Conservation (phyloP, 1,140 invertebrate genomes). For the Gryllus bimaculatus region DNA sequence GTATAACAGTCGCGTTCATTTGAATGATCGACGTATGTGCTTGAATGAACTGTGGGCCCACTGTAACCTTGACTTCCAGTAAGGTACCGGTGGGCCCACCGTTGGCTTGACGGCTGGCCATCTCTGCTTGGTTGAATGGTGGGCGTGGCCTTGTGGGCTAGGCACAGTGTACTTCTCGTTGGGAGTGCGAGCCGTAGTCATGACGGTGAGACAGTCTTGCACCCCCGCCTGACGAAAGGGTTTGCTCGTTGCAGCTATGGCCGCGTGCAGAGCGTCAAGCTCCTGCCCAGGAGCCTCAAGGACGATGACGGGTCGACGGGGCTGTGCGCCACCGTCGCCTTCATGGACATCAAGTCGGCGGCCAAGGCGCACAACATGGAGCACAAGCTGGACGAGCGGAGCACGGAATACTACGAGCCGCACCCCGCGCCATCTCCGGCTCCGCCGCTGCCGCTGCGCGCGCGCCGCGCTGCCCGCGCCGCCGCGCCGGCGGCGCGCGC, state of each 20-base stretch:
- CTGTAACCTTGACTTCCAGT: no score
- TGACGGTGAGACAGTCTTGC: no score
- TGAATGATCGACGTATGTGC: no score
- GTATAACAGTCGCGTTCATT: no score
- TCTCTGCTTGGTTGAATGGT: no score
- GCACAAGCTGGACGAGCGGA: conserved; percentile 77
- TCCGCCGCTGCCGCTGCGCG: conserved; percentile 27
- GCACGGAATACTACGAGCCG: conserved; percentile 89
- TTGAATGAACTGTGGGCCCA: no score
- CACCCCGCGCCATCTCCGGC: conserved; percentile 60
- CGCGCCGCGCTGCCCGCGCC: conserved; percentile 60
- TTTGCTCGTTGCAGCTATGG: conserved; percentile 64
- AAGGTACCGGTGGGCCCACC: no score
- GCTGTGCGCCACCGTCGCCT: conserved; percentile 75
- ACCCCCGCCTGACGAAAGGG: no score
- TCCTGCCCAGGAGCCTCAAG: conserved; percentile 53
- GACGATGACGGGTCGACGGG: conserved; percentile 51
- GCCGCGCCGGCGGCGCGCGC: conserved; percentile 49
- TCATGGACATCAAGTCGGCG: conserved; percentile 94
- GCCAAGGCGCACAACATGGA: conserved; percentile 84
- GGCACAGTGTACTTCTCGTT: no score
- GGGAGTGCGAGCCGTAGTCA: no score
- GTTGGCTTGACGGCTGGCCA: no score
- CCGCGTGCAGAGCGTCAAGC: conserved; percentile 90
- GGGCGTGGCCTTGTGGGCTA: no score